Conservation (phyloP, 2,797 vertebrate species). For the Choloepus didactylus region DNA sequence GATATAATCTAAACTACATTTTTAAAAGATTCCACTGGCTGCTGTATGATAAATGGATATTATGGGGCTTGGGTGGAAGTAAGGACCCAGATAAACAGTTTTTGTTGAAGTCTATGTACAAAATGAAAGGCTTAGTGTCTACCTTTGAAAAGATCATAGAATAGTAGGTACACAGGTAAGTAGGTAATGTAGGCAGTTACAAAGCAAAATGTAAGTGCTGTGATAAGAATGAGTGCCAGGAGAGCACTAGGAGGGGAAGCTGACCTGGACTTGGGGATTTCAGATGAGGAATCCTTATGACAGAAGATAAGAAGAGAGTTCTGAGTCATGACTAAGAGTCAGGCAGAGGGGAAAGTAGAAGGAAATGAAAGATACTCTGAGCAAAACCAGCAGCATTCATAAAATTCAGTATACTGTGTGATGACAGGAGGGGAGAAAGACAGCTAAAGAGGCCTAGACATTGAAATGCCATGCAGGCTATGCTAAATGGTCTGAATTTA, state of each 20-base stretch:
- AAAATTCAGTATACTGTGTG: neutral
- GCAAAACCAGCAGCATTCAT: neutral
- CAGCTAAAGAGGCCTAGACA: neutral
- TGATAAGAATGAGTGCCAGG: neutral
- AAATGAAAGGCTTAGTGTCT: neutral
- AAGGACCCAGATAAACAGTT: neutral
- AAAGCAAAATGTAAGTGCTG: neutral
- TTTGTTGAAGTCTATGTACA: neutral
- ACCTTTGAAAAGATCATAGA: neutral
- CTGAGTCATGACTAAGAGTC: neutral
- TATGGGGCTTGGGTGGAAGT: neutral
- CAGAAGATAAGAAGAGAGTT: neutral
- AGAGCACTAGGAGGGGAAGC: neutral
- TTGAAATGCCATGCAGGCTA: neutral
- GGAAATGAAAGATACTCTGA: neutral
- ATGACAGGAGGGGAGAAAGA: neutral
- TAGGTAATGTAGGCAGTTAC: neutral
- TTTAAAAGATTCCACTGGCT: neutral
- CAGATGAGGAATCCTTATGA: neutral
- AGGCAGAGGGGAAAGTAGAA: neutral
- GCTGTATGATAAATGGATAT: neutral
- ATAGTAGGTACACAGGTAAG: rapidly evolving
- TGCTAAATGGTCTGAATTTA: neutral
- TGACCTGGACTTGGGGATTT: neutral
- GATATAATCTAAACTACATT: neutral